Base-by-base conservation (phyloP, 2,888 invertebrate genomes). In the Nesidiocoris tenuis region DNA sequence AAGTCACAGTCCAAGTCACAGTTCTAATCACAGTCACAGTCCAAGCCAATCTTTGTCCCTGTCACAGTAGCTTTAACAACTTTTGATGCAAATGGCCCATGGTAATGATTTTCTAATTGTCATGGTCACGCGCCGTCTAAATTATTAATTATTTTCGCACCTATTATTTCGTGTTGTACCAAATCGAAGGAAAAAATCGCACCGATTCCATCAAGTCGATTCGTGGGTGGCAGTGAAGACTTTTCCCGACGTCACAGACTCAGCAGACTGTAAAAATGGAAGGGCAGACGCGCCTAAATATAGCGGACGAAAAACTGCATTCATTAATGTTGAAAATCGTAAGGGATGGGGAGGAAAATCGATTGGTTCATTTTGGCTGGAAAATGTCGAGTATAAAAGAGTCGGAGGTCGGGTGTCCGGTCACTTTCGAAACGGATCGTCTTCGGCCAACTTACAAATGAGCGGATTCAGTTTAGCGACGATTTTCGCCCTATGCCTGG, bases 241-340 rank as follows among this genome's bases (percentile, higher is more conserved):
- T 7, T 3, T 39, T 39, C 39, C n/a, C 12, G 39, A 39, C 65
- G 5, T 65, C 24, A 39, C 39, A 39, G 65, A 1, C 12, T 12
- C 65, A 25, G 25, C 39, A 65, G 65, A 65, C 65, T 65, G 65
- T 65, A 39, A 65, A 19, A 2, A 25, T 24, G 19, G 19, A 65
- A 39, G 39, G 19, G 25, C 7, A 7, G 12, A 25, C 64, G 25
- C 9, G 23, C 24, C 18, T 39, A 25, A 39, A 17, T 24, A 12
- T 39, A 65, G 39, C 7, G 39, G 39, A 39, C 25, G 25, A 39
- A 39, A 65, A 65, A 65, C 65, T 65, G 65, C 65, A 65, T 65
- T 25, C 25, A 65, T 65, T 65, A 65, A 65, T 24, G 19, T 19
- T n/a, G n/a, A n/a, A n/a, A n/a, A n/a, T n/a, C n/a, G n/a, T 19